A percentile compares a stretch with the other conserved stretches of the same genome.
phyloP scores from a whole-genome alignment of 2,888 invertebrate species.

The Agriopis marginaria region DNA sequence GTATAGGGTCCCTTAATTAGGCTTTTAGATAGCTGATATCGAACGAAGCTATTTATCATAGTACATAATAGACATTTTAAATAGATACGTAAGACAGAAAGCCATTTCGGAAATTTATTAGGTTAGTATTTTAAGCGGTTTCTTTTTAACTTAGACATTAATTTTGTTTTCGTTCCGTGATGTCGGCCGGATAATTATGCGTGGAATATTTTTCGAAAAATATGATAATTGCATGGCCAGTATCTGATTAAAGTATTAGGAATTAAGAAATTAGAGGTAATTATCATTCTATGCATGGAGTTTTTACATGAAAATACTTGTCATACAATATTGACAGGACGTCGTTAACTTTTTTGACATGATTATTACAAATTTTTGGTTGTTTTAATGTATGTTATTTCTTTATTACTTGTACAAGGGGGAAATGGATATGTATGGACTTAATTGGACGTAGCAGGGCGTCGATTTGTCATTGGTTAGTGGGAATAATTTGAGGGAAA shows the following conservation, averaged over 20 bases:
- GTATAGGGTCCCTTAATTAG: conserved; percentile 62
- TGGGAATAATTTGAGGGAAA: conserved; percentile 4
- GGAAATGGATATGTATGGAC: not conserved
- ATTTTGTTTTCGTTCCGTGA: conserved; percentile 44
- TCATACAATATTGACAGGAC: conserved; percentile 25
- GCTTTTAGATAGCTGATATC: conserved; percentile 62
- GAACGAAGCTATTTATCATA: conserved; percentile 45
- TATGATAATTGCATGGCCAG: conserved; percentile 38
- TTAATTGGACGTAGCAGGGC: conserved; percentile 18
- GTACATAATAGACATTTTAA: conserved; percentile 46
- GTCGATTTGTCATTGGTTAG: conserved; percentile 3
- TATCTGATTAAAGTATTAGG: conserved; percentile 46
- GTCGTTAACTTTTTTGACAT: conserved; percentile 23
- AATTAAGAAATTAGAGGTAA: conserved; percentile 35
- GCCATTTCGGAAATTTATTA: conserved; percentile 46
- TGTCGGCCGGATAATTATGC: conserved; percentile 44
- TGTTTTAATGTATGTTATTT: conserved; percentile 29
- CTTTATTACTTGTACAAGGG: conserved; percentile 9
- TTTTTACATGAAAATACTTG: conserved; percentile 20
- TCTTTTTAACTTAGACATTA: conserved; percentile 46
- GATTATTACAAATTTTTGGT: conserved; percentile 19
- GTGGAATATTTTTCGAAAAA: conserved; percentile 47
- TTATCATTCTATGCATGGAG: conserved; percentile 26
- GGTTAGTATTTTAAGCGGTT: conserved; percentile 48
- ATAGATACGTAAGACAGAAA: conserved; percentile 47